Percentiles rank a stretch among this genome's conserved stretches.
Evolutionary conservation across 2,113 vertebrate genomes (phyloP).

Genomic region (Platichthys stellatus): DNA sequence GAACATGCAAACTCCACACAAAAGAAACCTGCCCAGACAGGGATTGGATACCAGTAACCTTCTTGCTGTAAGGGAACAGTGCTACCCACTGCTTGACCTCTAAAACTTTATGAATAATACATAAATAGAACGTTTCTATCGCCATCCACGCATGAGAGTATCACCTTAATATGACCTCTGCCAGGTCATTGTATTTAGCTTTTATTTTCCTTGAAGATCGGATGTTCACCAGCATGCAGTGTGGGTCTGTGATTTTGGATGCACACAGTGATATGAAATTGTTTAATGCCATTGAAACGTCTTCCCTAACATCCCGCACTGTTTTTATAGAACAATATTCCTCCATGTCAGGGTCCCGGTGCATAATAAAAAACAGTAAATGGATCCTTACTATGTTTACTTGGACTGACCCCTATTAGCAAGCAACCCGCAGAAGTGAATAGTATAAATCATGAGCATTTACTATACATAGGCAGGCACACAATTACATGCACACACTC

Average conservation of each 20-base stretch:
- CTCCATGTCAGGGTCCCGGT: slow-evolving; percentile 67
- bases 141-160: background rate
- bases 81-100: background rate
- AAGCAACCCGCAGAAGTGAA: slow-evolving; percentile 58
- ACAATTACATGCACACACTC: background rate
- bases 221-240: background rate
- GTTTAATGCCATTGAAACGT: slow-evolving; percentile 54
- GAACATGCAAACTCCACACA: no score
- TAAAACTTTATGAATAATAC: background rate
- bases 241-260: slow-evolving; percentile 18
- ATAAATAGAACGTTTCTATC: background rate
- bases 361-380: slow-evolving; percentile 79
- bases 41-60: background rate
- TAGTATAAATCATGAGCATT: slow-evolving; percentile 46
- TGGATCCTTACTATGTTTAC: slow-evolving; percentile 77
- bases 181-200: background rate
- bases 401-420: slow-evolving; percentile 68
- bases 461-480: slow-evolving; percentile 3
- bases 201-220: background rate
- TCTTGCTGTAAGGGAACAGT: background rate
- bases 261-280: slow-evolving; percentile 34
- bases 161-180: slow-evolving; percentile 6
- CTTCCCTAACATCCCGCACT: slow-evolving; percentile 16
- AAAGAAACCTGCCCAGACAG: no score
- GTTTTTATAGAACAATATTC: slow-evolving; percentile 80